Evolutionary conservation across 2,113 vertebrate genomes (phyloP).

Genomic region (Chitala chitala): DNA sequence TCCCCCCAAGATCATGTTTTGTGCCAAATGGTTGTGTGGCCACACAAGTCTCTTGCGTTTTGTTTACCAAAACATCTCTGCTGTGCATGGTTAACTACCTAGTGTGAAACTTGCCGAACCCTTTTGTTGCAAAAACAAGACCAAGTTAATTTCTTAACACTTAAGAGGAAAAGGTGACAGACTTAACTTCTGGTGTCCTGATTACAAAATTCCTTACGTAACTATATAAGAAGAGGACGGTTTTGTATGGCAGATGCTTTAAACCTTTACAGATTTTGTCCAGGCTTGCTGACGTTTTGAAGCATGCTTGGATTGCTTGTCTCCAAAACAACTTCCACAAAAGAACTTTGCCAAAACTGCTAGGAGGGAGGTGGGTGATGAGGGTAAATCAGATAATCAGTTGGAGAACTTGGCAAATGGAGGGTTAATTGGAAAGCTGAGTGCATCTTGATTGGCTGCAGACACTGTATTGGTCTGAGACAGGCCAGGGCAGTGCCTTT

Average conservation of each 20-base stretch:
- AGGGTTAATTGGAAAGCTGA: neutral
- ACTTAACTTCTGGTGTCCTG: too few species aligned
- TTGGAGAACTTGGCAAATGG: neutral
- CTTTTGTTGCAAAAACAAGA: neutral
- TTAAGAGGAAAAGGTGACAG: too few species aligned
- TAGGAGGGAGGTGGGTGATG: neutral
- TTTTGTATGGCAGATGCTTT: too few species aligned
- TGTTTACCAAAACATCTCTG: neutral
- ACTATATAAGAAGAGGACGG: too few species aligned
- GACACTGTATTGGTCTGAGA: neutral
- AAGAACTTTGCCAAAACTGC: neutral
- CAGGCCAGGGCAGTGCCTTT: neutral
- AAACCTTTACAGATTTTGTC: too few species aligned
- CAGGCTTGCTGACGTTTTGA: too few species aligned
- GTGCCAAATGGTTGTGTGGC: conserved; percentile 5
- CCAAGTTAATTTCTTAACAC: neutral
- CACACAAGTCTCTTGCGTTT: neutral
- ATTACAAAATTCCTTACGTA: too few species aligned
- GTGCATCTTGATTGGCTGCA: conserved; percentile 2
- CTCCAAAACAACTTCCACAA: too few species aligned
- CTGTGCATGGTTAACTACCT: neutral
- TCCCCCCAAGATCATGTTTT: neutral
- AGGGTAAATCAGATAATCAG: neutral
- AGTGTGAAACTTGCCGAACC: neutral
- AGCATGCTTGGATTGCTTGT: too few species aligned